These are phyloP conservation scores for Heterocephalus glaber DNA, from an alignment of 2,113 vertebrate species.

Conservation along the genomic window DNA sequence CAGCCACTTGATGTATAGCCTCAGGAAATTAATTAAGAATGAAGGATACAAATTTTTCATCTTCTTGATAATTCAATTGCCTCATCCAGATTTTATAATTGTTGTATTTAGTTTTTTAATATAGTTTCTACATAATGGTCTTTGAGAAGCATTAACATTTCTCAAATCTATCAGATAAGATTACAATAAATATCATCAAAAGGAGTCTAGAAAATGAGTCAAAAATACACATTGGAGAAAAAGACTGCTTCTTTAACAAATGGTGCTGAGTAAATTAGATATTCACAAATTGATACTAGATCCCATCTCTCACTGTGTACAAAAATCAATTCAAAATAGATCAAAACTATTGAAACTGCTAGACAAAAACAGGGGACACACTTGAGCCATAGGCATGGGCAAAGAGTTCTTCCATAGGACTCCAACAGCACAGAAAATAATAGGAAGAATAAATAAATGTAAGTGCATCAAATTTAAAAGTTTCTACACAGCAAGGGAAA, in stretches of 20 bases:
- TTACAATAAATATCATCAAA: neutral
- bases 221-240: neutral
- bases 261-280: too few species aligned
- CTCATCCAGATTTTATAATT: neutral
- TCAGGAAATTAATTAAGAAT: neutral
- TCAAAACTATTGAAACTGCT: neutral
- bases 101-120: constrained; percentile 24
- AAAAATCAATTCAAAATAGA: too few species aligned
- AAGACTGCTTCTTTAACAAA: neutral
- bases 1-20: neutral
- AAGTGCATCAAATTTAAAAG: too few species aligned
- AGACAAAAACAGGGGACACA: neutral
- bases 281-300: too few species aligned
- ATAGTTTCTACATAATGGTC: neutral
- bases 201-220: neutral
- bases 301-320: too few species aligned
- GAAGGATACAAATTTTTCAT: neutral
- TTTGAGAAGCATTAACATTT: constrained; percentile 34
- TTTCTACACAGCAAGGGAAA: too few species aligned
- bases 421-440: too few species aligned
- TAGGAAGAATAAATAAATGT: too few species aligned
- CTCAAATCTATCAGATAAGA: neutral
- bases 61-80: neutral
- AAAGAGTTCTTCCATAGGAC: neutral
- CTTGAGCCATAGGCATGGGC: neutral